Percentiles rank a stretch among this genome's conserved stretches.
Conservation (phyloP, 1,140 invertebrate species). For the Magallana ariakensis region DNA sequence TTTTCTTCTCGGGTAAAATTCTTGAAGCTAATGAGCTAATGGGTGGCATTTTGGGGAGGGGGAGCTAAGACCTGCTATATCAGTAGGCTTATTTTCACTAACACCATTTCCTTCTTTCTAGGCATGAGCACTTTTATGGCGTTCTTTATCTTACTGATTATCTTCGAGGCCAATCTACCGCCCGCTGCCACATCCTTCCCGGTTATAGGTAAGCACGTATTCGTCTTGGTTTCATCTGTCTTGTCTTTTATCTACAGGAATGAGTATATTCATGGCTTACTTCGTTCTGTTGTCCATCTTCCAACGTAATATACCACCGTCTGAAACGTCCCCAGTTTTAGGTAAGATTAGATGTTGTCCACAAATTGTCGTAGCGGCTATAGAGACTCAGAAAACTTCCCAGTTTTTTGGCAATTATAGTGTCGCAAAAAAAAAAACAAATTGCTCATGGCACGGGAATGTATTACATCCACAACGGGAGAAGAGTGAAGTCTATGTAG, state of each 20-base stretch:
- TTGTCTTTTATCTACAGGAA: slow-evolving; percentile 72
- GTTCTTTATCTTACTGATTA: slow-evolving; percentile 77
- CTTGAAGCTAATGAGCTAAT: not conserved
- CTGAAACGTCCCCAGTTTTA: slow-evolving; percentile 76
- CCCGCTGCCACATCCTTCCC: slow-evolving; percentile 76
- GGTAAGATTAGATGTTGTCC: slow-evolving; percentile 69
- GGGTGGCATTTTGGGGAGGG: not conserved
- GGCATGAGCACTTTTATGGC: slow-evolving; percentile 80
- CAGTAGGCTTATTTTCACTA: slow-evolving; percentile 65
- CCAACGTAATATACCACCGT: slow-evolving; percentile 75
- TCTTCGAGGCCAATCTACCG: slow-evolving; percentile 76
- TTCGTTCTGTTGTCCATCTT: slow-evolving; percentile 77
- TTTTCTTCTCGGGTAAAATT: not conserved
- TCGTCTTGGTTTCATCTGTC: slow-evolving; percentile 21
- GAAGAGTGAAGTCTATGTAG: slow-evolving; percentile 11
- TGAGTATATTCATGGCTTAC: slow-evolving; percentile 80
- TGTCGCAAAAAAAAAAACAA: not conserved
- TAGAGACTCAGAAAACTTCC: slow-evolving; percentile 23
- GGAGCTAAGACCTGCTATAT: slow-evolving; percentile 75
- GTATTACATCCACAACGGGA: not conserved
- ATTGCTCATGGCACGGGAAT: not conserved
- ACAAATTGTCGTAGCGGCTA: slow-evolving; percentile 25
- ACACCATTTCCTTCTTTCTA: slow-evolving; percentile 62
- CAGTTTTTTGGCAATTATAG: not conserved
- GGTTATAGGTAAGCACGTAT: slow-evolving; percentile 75